A percentile compares a stretch with the other conserved stretches of the same genome.
These are phyloP conservation scores for Creontiades dilutus DNA, from an alignment of 2,888 invertebrate genomes.

Conservation along the genomic window DNA sequence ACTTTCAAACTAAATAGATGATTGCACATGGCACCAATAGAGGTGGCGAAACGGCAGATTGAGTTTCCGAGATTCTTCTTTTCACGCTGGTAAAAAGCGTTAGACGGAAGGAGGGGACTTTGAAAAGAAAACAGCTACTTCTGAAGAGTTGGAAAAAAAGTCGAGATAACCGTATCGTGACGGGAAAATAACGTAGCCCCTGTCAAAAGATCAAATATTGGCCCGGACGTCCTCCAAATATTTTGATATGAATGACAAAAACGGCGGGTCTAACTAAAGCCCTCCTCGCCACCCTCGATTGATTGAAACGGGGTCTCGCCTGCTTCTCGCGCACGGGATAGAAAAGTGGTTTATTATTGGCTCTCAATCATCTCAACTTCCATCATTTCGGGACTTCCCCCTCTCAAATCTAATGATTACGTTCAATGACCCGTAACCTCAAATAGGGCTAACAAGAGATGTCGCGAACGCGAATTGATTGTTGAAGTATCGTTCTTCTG, in stretches of 20 bases:
- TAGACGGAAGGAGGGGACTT: neutral
- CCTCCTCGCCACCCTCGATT: neutral
- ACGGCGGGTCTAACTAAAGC: neutral
- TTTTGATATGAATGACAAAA: neutral
- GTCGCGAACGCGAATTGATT: too few relatives aligned
- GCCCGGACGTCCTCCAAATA: neutral
- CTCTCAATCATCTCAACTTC: neutral
- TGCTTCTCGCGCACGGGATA: neutral
- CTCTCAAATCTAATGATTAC: too few relatives aligned
- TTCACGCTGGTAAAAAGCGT: neutral
- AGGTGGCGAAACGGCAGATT: neutral
- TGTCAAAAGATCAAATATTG: constrained; percentile 17
- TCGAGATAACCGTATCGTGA: neutral
- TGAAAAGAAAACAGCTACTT: neutral
- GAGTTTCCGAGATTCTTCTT: neutral
- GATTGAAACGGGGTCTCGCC: neutral
- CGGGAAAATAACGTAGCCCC: neutral
- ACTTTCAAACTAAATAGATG: too few relatives aligned
- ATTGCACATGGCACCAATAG: too few relatives aligned
- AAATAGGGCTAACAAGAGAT: too few relatives aligned
- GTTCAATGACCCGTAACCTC: too few relatives aligned
- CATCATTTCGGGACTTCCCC: too few relatives aligned
- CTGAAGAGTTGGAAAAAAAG: neutral
- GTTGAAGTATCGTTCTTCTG: too few relatives aligned
- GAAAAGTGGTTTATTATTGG: neutral